These are phyloP conservation scores for Gracilinanus agilis DNA, from an alignment of 2,113 vertebrate genomes.

Conservation along the genomic window DNA sequence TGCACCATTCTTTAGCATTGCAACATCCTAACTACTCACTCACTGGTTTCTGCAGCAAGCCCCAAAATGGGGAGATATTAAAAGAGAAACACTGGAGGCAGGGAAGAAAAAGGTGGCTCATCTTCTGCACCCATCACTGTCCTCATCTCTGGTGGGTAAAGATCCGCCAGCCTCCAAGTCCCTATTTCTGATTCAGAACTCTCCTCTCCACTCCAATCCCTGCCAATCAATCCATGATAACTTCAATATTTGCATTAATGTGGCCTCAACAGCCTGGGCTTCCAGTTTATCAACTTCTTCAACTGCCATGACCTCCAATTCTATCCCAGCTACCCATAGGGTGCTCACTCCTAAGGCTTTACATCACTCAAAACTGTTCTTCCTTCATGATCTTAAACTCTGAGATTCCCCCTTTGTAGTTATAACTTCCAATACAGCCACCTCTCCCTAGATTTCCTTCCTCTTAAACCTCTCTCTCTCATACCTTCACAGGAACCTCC, in stretches of 20 bases:
- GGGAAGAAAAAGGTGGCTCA: neutral
- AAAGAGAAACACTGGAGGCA: neutral
- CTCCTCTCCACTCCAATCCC: neutral
- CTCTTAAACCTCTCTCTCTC: too few species aligned
- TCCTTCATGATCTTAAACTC: neutral
- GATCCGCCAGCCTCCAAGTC: neutral
- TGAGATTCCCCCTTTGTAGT: neutral
- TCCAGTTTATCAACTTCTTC: neutral
- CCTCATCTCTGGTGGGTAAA: neutral
- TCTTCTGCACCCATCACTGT: neutral
- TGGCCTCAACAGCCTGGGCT: neutral
- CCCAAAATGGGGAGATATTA: neutral
- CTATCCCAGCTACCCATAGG: too few species aligned
- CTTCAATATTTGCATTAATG: neutral
- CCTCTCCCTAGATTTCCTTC: too few species aligned
- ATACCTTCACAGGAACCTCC: too few species aligned
- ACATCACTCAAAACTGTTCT: neutral
- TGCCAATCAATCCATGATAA: neutral
- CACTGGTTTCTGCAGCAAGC: neutral
- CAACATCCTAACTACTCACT: neutral
- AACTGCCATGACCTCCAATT: neutral
- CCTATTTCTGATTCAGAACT: neutral
- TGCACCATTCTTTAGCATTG: neutral
- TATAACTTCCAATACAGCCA: neutral
- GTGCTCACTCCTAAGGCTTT: neutral